Base-by-base conservation (phyloP, 1,140 invertebrate species). In the Caenorhabditis remanei region DNA sequence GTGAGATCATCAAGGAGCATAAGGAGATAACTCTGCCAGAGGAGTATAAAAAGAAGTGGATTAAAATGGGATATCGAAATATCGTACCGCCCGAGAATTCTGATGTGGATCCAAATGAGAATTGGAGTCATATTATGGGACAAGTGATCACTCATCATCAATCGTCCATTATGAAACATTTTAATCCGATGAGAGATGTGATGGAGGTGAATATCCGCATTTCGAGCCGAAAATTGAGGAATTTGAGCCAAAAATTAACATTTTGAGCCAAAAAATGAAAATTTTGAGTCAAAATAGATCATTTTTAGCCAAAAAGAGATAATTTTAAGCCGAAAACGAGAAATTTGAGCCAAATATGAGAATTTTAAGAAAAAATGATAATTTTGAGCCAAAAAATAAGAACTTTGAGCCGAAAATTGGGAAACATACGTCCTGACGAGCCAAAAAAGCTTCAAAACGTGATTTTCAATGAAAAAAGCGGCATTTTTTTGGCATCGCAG, bases 1-100 rank as follows among this genome's bases (percentile, higher is more conserved):
- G 71, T 9, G 71, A 79, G 14, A 79, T 79, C 2, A 79, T 79
- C 71, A 79, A 79, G 24, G 71, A 79, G n/a, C 46, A 79, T n/a
- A 79, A 79, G 41, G 71, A 79, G 46, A 21, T 50, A 6, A 79
- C 53, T 32, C 71, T 79, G 14, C 71, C 71, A 16, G 71, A 79
- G n/a, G 32, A 9, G n/a, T 79, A 79, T 40, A n/a, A 32, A 50
- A 79, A 79, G 21, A 79, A 79, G 41, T 79, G 71, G 71, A 50
- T 79, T 11, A n/a, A 79, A 14, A 24, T n/a, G 9, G 71, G 71
- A 50, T n/a, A 79, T 79, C 71, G 46, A 16, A 79, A 79, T 79
- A 79, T 79, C 7, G 46, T 4, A 13, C 71, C 71, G 11, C 71
- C 71, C 2, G 6, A 5, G 2, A 9, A 43, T 21, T 79, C 46